Evolutionary conservation across 2,797 vertebrate genomes (phyloP), one percentile per base, ranked within the genome.

Genomic region (Coreius guichenoti): DNA sequence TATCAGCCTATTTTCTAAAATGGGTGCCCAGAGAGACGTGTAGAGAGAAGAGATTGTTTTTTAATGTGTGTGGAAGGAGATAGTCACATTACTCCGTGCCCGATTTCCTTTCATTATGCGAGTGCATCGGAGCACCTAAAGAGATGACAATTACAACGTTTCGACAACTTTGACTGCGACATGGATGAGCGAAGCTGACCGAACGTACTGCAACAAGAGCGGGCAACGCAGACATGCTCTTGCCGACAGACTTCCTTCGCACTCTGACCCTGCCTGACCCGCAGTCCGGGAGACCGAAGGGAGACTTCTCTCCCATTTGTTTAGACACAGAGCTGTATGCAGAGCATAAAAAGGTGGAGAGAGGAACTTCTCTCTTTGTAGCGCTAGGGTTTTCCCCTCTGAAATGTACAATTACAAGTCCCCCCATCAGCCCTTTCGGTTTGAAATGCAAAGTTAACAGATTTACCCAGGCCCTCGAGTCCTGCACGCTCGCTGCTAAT

Each of bases 391-490:
- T 93, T 93, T 58, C 91, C 91, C 92, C 92, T 89, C 73, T 91
- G 92, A 91, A 74, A 90, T 86, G 81, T 65, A 72, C 81, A 84
- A 76, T 68, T 63, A 23, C 61, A 84, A 78, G 83, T 49, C 78
- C 86, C 31, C 78, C 69, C 74, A 63, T 49, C 75, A 51, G 21
- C 82, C 85, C 74, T 88, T 3, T 85, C 90, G 92, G 92, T 91
- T 94, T 94, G 90, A 93, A 95, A 94, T 95, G 94, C 94, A 94
- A 94, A 95, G 92, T 94, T 93, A 94, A 94, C 93, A 94, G 93
- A 94, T 95, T 95, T 93, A 88, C 91, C 86, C 84, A 87, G 88
- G 92, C 93, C 87, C 93, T 88, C 89, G 88, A 94, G 94, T 93
- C 92, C 89, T 90, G 91, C 92, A 92, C 91, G 94, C 93, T 94